Percentiles rank a stretch among this genome's conserved stretches.
Evolutionary conservation across 2,888 invertebrate genomes (phyloP).

Genomic region (Vannuccia rotundouncinata): DNA sequence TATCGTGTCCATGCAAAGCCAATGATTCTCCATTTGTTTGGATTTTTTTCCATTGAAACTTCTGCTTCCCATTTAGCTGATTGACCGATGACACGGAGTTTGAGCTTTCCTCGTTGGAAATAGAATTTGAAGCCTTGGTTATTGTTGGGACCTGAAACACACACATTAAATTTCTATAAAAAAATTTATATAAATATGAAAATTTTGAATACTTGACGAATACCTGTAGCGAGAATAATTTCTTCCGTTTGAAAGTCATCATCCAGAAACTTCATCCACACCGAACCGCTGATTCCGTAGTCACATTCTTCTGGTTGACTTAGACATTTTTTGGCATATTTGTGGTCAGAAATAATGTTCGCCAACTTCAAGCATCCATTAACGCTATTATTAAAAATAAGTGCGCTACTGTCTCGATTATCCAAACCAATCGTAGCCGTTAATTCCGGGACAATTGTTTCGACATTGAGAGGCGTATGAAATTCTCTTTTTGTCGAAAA

Average conservation of each 20-base stretch:
- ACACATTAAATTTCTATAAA: no score
- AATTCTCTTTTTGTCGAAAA: no score
- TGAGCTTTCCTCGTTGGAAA: conserved; percentile 32
- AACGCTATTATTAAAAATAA: background rate
- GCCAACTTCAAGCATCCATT: background rate
- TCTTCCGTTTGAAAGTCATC: no score
- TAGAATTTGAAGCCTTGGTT: conserved; percentile 36
- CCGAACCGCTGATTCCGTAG: background rate
- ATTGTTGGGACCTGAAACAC: background rate
- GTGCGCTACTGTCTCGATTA: background rate
- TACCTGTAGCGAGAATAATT: no score
- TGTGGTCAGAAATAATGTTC: background rate
- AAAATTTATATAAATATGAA: no score
- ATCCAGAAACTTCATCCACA: background rate
- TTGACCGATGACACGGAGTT: conserved; percentile 10
- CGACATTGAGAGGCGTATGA: no score
- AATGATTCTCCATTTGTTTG: conserved; percentile 2
- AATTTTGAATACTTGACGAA: no score
- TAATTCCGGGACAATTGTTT: no score
- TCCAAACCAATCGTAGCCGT: background rate
- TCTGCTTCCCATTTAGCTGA: conserved; percentile 29
- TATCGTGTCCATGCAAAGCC: conserved; percentile 36
- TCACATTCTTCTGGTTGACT: background rate
- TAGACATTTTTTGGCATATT: background rate
- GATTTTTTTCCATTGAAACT: background rate